Conservation (phyloP, 2,888 invertebrate species). For the Pantelozetes paolii region DNA sequence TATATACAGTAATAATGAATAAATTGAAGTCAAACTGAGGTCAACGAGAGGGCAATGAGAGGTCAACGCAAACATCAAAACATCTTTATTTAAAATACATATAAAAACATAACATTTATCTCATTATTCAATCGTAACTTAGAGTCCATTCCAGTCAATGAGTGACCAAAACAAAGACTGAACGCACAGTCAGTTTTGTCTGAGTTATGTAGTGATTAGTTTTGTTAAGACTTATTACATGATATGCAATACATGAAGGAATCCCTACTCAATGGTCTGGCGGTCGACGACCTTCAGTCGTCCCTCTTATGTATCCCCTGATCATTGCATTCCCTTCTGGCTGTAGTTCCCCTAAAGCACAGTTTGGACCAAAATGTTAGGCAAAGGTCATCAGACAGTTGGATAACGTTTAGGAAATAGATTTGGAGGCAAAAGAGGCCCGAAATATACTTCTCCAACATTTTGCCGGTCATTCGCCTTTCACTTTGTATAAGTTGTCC, state of each 20-base stretch:
- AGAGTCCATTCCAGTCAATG: background rate
- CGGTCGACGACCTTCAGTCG: slow-evolving; percentile 36
- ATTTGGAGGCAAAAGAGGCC: slow-evolving; percentile 32
- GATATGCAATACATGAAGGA: slow-evolving; percentile 21
- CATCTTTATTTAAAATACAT: slow-evolving; percentile 2
- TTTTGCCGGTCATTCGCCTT: slow-evolving; percentile 35
- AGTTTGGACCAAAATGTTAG: slow-evolving; percentile 36
- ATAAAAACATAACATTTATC: slow-evolving; percentile 2
- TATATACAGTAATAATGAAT: background rate
- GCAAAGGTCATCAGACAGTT: slow-evolving; percentile 35
- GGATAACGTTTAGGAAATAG: slow-evolving; percentile 16
- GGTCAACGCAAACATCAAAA: slow-evolving; percentile 8
- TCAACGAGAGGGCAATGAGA: background rate
- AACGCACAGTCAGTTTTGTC: background rate
- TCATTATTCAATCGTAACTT: slow-evolving; percentile 28
- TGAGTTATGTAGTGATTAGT: slow-evolving; percentile 27
- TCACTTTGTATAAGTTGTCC: slow-evolving; percentile 24
- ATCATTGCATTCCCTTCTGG: slow-evolving; percentile 21
- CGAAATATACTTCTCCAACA: slow-evolving; percentile 22
- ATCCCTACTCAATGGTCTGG: slow-evolving; percentile 32
- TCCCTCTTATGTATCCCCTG: slow-evolving; percentile 11
- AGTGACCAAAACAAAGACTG: slow-evolving; percentile 25
- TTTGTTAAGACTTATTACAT: slow-evolving; percentile 26
- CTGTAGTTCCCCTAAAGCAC: slow-evolving; percentile 15
- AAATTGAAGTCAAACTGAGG: background rate